A percentile compares a stretch with the other conserved stretches of the same genome.
These are phyloP conservation scores for Australoheros facetus DNA, from an alignment of 2,797 vertebrate genomes.

Conservation along the genomic window DNA sequence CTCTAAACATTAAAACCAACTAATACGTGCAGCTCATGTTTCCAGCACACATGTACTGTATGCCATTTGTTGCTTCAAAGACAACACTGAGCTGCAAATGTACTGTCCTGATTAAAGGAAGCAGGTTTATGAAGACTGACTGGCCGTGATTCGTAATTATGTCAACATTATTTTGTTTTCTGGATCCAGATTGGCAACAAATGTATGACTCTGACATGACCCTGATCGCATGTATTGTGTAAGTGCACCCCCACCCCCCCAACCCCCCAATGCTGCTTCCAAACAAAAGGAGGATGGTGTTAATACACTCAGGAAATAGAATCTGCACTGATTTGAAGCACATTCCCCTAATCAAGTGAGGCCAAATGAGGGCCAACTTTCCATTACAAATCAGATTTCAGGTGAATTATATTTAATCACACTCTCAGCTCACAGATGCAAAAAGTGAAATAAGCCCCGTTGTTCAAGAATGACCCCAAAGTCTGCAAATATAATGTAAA, in stretches of 20 bases:
- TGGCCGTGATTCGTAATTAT: constrained; percentile 22
- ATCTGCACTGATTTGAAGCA: constrained; percentile 55
- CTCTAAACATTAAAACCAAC: neutral
- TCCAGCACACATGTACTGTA: constrained; percentile 6
- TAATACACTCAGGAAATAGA: constrained; percentile 59
- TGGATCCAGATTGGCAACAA: constrained; percentile 51
- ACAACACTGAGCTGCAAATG: constrained; percentile 1
- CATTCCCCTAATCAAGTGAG: constrained; percentile 66
- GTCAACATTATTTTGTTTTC: constrained; percentile 49
- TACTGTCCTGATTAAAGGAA: constrained; percentile 44
- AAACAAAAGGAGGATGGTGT: constrained; percentile 64
- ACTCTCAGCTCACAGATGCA: constrained; percentile 21
- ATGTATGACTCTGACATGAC: constrained; percentile 56
- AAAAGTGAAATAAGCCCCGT: constrained; percentile 5
- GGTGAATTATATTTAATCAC: constrained; percentile 53
- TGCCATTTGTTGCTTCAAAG: neutral
- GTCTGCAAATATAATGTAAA: constrained; percentile 7
- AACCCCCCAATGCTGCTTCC: constrained; percentile 49
- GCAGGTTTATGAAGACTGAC: constrained; percentile 42
- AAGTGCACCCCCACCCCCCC: constrained; percentile 51
- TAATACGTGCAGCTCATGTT: neutral
- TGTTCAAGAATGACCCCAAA: constrained; percentile 24
- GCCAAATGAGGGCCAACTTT: constrained; percentile 56
- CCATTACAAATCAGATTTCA: constrained; percentile 64
- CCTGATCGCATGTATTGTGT: constrained; percentile 42